Base-by-base conservation (phyloP, 37 sponge, comb jelly and placozoan genomes). In the Ianthella basta region DNA sequence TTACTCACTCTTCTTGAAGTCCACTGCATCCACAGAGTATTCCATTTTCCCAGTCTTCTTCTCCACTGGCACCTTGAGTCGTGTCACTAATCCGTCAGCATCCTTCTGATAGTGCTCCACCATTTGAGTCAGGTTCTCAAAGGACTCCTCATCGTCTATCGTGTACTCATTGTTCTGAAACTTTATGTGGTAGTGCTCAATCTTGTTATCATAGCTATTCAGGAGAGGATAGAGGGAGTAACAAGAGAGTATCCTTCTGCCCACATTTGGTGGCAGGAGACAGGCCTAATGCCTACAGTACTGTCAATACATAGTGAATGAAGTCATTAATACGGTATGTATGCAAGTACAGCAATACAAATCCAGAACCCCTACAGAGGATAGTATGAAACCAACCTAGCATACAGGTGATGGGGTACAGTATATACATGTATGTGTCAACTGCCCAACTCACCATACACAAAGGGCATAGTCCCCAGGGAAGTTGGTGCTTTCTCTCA, bases 81-180 rank as follows among this genome's bases (percentile, higher is more conserved):
- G 27, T 53, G 85, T 81, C 0, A 85, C 83, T 19, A 92, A 73
- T n/a, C 92, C 92, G 78, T 92, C 92, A 0, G 89, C 89, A 55
- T 92, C 87, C 20, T 61, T 66, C 38, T 86, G 61, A 56, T 92
- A 92, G 64, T 92, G 92, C 92, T 92, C 97, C 24, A 98, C 90
- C 56, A 98, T 80, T 81, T 96, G 85, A 36, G 88, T 85, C 18
- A 98, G 87, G 83, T 92, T 96, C 15, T 94, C 92, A 91, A 98
- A 98, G 82, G 83, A 91, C 30, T 91, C 93, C 50, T 96, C 97
- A 36, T 96, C 95, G 37, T 98, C 99, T 35, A 96, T 93, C 20
- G 97, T 96, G 55, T 96, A 89, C 59, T 66, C 85, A 29, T 88
- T 66, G 41, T 98, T 85, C 67, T 82, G 83, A 54, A 54, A 54